These are phyloP conservation scores for Ctenicera cuprea DNA, from an alignment of 2,888 invertebrate species.

Conservation along the genomic window DNA sequence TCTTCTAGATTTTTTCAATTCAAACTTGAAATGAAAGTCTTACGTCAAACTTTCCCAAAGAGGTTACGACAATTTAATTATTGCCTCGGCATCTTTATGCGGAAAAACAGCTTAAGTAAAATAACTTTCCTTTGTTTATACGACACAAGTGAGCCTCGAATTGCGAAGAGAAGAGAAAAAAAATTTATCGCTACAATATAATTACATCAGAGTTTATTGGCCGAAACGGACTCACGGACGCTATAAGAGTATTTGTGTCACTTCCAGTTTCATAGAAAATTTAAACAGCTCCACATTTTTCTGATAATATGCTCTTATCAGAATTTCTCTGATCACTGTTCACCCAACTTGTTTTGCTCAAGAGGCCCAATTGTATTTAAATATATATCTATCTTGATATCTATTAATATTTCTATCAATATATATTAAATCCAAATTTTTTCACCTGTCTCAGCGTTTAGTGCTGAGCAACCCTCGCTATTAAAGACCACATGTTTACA, in stretches of 20 bases:
- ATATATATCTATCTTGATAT: too few species aligned
- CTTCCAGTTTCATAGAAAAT: neutral
- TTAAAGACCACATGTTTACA: too few species aligned
- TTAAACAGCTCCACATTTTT: neutral
- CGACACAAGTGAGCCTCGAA: neutral
- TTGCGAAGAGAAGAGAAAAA: neutral
- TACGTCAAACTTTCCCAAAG: conserved; percentile 34
- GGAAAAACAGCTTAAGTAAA: conserved; percentile 8
- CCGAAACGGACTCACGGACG: conserved; percentile 1
- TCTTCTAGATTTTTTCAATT: conserved; percentile 40
- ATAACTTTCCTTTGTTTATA: conserved; percentile 13
- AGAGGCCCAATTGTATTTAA: too few species aligned
- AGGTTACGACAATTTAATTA: conserved; percentile 29
- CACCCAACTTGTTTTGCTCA: too few species aligned
- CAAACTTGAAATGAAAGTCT: conserved; percentile 39
- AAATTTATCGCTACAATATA: conserved; percentile 10
- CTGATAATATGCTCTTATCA: too few species aligned
- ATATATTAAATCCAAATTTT: too few species aligned
- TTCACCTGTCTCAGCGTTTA: too few species aligned
- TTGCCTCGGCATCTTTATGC: neutral
- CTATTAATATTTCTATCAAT: too few species aligned
- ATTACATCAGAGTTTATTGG: conserved; percentile 1
- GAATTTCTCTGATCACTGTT: too few species aligned
- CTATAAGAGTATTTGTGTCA: neutral
- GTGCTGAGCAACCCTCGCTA: too few species aligned